phyloP scores from a whole-genome alignment of 2,797 vertebrate species.

The Picus viridis region DNA sequence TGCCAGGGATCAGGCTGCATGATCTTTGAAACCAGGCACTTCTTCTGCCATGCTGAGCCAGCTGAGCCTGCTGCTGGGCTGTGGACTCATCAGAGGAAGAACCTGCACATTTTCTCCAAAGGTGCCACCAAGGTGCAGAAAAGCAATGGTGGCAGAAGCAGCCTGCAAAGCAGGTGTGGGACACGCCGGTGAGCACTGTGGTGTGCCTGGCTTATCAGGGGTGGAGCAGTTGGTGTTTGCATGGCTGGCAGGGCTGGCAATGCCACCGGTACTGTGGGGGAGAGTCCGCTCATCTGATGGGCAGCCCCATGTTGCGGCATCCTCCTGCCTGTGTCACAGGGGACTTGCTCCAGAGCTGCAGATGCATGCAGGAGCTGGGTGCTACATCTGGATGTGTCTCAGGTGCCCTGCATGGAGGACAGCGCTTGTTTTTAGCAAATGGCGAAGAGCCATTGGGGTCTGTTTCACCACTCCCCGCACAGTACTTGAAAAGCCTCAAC shows the following conservation, averaged over 20 bases:
- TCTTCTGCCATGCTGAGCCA: background rate
- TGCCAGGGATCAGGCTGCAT: background rate
- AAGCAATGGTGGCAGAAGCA: background rate
- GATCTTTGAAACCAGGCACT: background rate
- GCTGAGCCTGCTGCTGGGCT: background rate
- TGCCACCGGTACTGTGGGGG: fast-evolving
- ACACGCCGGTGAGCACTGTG: fast-evolving
- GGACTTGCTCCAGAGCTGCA: background rate
- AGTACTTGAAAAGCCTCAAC: background rate
- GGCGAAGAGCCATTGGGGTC: background rate
- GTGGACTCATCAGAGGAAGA: background rate
- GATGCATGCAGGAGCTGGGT: background rate
- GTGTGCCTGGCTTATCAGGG: fast-evolving
- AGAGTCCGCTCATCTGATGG: fast-evolving
- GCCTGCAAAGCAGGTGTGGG: background rate
- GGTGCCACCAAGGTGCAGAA: background rate
- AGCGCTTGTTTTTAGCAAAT: background rate
- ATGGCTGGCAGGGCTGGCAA: background rate
- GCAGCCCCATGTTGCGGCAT: fast-evolving
- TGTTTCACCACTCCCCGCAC: background rate
- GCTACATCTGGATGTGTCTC: background rate
- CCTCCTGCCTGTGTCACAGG: background rate
- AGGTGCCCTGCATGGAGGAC: background rate
- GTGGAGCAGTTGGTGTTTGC: fast-evolving
- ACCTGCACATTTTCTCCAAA: background rate